Conservation (phyloP, 1,140 invertebrate species). For the Acromyrmex charruanus region DNA sequence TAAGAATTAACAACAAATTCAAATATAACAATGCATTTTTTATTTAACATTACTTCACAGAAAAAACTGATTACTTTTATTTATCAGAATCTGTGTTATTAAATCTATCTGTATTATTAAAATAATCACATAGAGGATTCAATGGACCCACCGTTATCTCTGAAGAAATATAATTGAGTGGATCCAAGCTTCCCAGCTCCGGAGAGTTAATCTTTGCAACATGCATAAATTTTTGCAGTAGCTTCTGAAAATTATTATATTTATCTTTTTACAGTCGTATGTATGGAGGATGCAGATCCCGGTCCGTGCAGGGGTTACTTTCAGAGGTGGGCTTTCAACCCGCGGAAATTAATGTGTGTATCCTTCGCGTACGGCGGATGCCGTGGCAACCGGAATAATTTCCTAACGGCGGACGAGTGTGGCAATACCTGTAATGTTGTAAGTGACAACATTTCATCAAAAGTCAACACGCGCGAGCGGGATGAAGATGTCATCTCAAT, state of each 20-base stretch:
- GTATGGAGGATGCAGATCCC: conserved; percentile 90
- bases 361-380: conserved; percentile 96
- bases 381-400: conserved; percentile 96
- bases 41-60: too few species aligned
- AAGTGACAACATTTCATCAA: conserved; percentile 66
- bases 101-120: too few species aligned
- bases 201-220: background rate
- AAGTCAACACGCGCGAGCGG: background rate
- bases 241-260: background rate
- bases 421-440: conserved; percentile 90
- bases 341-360: conserved; percentile 90
- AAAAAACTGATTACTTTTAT: too few species aligned
- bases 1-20: too few species aligned
- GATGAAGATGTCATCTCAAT: background rate
- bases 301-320: conserved; percentile 95
- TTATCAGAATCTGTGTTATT: too few species aligned
- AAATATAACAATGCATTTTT: too few species aligned
- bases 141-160: too few species aligned
- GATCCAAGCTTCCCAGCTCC: too few species aligned
- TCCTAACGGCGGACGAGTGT: conserved; percentile 92
- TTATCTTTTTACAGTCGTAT: conserved; percentile 88
- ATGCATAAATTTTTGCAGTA: background rate
- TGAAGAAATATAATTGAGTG: too few species aligned
- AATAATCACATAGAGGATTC: too few species aligned
- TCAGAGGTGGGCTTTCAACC: conserved; percentile 94